Base-by-base conservation (phyloP, 2,113 vertebrate genomes). In the Scolopax mira region DNA sequence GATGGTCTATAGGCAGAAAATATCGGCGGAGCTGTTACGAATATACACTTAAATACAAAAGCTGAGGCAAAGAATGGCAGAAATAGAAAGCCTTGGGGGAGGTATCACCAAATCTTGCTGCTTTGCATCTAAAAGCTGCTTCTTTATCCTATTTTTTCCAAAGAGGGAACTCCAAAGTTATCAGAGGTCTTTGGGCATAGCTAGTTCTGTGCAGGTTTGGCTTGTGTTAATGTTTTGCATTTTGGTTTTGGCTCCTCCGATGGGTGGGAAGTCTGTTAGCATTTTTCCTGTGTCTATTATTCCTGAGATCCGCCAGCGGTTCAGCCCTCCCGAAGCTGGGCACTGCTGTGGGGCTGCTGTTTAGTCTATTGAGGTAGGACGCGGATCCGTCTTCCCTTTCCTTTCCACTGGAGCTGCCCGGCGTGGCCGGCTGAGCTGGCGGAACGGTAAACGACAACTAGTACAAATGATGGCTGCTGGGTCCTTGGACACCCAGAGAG, bases 341-440 rank as follows among this genome's bases (percentile, higher is more conserved):
- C 85, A 49, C 46, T 37, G 79, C 85, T 39, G 44, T 3, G 24
- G 44, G 86, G 58, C 24, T 90, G 85, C 71, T 97, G 93, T 96
- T 97, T 96, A 94, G 95, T 97, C 92, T 97, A 28, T 42, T 18
- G 64, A 96, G 71, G 80, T 75, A 17, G 28, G 83, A 42, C 89
- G 94, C 22, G 33, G 95, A 90, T 93, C 94, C 1, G 35, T 64
- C 79, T 86, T 79, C 65, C 85, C 88, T 85, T 96, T 58, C 87
- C 74, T 70, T 90, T 72, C 55, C 30, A 12, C 44, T 42, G 72
- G 35, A 72, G 71, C 72, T 55, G 67, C 33, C 67, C 75, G 44
- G 70, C 49, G 60, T 39, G 91, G 65, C 83, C 25, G 58, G 79
- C 35, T 93, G 90, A 95, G 78, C 75, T 92, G 89, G 87, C 65